A percentile compares a stretch with the other conserved stretches of the same genome.
Evolutionary conservation across 2,113 vertebrate genomes (phyloP).

Genomic region (Marmota monax): DNA sequence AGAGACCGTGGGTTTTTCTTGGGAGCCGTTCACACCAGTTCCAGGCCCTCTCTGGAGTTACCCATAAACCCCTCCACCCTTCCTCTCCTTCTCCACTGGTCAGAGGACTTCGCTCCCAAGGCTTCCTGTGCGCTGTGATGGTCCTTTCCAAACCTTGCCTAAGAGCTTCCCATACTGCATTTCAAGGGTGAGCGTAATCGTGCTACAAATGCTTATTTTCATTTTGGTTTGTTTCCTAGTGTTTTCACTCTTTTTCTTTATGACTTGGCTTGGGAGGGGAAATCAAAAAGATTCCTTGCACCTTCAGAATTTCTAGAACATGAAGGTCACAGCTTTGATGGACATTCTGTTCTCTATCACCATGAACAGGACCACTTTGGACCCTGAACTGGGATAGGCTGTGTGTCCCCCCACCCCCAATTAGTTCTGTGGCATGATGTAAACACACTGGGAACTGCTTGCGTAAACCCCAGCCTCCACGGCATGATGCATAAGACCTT

Average conservation of each 20-base stretch:
- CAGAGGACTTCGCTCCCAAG: neutral
- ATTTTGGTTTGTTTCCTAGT: constrained; percentile 75
- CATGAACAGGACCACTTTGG: constrained; percentile 69
- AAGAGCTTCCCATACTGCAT: neutral
- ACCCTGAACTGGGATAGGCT: neutral
- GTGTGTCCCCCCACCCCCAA: neutral
- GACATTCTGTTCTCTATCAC: constrained; percentile 76
- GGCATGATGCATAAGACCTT: neutral
- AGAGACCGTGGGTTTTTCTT: neutral
- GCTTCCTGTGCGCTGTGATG: no score
- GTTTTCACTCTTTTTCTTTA: constrained; percentile 67
- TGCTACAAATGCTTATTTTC: constrained; percentile 75
- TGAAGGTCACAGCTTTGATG: constrained; percentile 63
- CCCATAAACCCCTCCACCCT: neutral
- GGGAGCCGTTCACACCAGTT: no score
- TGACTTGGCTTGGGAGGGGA: constrained; percentile 66
- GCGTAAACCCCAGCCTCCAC: neutral
- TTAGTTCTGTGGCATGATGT: constrained; percentile 4
- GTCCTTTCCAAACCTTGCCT: neutral
- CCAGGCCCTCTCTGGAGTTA: neutral
- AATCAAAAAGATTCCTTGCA: constrained; percentile 70
- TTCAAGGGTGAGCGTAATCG: constrained; percentile 38
- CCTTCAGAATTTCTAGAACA: constrained; percentile 69
- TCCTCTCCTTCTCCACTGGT: neutral
- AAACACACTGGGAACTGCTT: neutral